Evolutionary conservation across 2,113 vertebrate species (phyloP).

Genomic region (Urocynchramus pylzowi): DNA sequence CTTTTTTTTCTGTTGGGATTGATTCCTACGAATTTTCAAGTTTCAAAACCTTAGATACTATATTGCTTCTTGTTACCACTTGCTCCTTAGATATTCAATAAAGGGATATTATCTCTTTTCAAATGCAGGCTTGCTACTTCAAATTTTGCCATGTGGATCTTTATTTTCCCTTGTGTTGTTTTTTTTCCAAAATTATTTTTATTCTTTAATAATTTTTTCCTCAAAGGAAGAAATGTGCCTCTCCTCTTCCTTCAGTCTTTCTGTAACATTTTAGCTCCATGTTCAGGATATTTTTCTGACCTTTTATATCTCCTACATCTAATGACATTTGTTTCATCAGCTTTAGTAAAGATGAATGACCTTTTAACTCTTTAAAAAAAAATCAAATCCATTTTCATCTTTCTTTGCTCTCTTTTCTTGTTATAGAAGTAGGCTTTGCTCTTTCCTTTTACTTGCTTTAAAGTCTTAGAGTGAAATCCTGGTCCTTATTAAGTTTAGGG

Average conservation of each 20-base stretch:
- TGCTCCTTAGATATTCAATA: neutral
- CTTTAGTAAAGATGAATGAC: slow-evolving; percentile 64
- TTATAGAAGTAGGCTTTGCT: neutral
- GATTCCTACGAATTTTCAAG: neutral
- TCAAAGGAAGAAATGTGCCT: neutral
- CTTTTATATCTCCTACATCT: slow-evolving; percentile 57
- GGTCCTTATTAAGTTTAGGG: neutral
- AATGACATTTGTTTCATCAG: slow-evolving; percentile 65
- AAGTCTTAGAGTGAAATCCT: neutral
- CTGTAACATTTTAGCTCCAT: slow-evolving; percentile 52
- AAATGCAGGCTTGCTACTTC: neutral
- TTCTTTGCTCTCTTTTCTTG: neutral
- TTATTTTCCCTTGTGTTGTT: neutral
- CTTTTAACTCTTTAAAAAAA: slow-evolving; percentile 44
- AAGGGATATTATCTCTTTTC: neutral
- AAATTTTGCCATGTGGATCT: neutral
- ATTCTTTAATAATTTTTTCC: slow-evolving; percentile 25
- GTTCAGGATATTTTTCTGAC: slow-evolving; percentile 66
- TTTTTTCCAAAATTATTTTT: neutral
- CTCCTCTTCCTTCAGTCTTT: slow-evolving; percentile 9
- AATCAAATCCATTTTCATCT: neutral
- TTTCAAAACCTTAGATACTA: neutral
- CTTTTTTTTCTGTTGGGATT: neutral
- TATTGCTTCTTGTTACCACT: neutral
- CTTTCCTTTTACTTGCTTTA: neutral